Conservation (phyloP, 2,113 vertebrate species). For the Oxyura jamaicensis region DNA sequence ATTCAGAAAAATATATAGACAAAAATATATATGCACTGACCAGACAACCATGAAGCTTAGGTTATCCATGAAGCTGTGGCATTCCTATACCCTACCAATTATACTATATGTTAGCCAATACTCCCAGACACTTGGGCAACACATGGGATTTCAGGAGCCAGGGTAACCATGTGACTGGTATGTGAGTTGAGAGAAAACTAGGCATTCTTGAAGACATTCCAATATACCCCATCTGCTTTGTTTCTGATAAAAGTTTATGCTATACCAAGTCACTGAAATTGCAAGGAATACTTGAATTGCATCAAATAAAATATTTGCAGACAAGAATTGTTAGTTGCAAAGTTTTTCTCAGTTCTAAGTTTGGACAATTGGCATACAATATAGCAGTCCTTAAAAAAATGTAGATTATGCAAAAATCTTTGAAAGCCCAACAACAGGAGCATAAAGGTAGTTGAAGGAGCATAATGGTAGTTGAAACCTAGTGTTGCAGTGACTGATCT, state of each 20-base stretch:
- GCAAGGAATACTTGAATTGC: not conserved
- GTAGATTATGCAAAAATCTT: not conserved
- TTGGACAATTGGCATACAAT: not conserved
- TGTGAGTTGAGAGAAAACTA: not conserved
- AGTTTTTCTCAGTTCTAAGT: not conserved
- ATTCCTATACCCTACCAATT: not conserved
- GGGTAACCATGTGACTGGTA: not conserved
- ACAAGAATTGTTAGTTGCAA: not conserved
- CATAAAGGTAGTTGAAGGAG: not conserved
- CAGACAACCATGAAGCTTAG: not conserved
- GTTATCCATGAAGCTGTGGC: rapidly evolving
- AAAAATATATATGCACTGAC: not conserved
- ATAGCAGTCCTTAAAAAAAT: not conserved
- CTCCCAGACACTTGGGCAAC: slow-evolving; percentile 23
- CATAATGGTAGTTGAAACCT: too few species aligned
- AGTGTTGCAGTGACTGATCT: not conserved
- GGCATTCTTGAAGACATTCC: not conserved
- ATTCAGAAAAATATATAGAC: not conserved
- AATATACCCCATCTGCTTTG: slow-evolving; percentile 36
- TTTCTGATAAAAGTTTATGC: not conserved
- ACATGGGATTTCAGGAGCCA: slow-evolving; percentile 19
- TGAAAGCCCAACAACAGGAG: not conserved
- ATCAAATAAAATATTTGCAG: not conserved
- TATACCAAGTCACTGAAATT: not conserved
- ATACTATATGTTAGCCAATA: not conserved